Evolutionary conservation across 2,797 vertebrate genomes (phyloP).

Genomic region (Nothura maculosa): DNA sequence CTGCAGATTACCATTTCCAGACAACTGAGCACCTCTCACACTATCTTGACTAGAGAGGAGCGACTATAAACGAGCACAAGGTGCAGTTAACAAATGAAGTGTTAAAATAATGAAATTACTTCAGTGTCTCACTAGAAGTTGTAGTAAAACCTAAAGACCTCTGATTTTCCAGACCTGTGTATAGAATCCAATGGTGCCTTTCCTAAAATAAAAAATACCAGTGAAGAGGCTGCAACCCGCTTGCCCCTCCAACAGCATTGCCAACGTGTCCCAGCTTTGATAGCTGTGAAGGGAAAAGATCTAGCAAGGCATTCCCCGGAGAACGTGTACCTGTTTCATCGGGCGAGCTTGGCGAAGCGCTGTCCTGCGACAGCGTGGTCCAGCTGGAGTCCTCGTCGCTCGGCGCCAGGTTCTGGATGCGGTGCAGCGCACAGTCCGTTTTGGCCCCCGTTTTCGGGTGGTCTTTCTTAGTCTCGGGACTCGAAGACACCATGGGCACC

Average conservation of each 20-base stretch:
- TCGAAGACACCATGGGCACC: slow-evolving; percentile 80
- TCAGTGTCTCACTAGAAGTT: background rate
- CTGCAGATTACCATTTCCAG: background rate
- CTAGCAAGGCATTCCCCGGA: background rate
- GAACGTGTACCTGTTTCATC: slow-evolving; percentile 88
- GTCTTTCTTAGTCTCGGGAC: slow-evolving; percentile 90
- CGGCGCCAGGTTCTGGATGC: slow-evolving; percentile 95
- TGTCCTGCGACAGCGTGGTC: slow-evolving; percentile 97
- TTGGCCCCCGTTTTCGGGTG: slow-evolving; percentile 91
- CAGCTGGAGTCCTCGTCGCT: slow-evolving; percentile 98
- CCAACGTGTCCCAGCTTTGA: background rate
- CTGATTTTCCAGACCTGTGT: background rate
- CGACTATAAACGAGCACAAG: background rate
- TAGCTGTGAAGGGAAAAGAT: background rate
- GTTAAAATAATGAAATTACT: background rate
- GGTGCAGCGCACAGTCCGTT: slow-evolving; percentile 91
- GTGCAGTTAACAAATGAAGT: background rate
- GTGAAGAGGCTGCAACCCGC: background rate
- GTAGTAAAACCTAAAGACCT: background rate
- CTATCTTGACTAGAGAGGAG: background rate
- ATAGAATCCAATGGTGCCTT: background rate
- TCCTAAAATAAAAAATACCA: background rate
- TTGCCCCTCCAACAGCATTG: background rate
- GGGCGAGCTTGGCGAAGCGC: slow-evolving; percentile 90
- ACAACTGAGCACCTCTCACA: background rate